phyloP scores from a whole-genome alignment of 2,113 vertebrate genomes.

The Tragelaphus imberbis region DNA sequence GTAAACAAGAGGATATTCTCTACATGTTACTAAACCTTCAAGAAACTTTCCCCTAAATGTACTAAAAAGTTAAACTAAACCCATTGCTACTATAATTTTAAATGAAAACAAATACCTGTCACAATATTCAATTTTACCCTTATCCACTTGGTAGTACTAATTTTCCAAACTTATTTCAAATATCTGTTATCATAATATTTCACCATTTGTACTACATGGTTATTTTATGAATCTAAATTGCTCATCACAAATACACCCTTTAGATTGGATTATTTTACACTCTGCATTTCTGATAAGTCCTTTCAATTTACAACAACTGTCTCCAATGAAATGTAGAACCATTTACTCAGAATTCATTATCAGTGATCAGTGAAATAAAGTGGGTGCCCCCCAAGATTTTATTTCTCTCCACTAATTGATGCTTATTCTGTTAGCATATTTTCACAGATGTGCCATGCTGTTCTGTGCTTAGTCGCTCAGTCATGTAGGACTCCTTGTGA shows the following conservation, averaged over 20 bases:
- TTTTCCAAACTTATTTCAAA: constrained; percentile 26
- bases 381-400: not conserved
- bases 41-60: not conserved
- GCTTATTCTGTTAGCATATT: not conserved
- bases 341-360: constrained; percentile 25
- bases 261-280: not conserved
- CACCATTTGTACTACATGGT: not conserved
- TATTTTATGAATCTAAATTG: constrained; percentile 23
- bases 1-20: not conserved
- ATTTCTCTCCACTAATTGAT: not conserved
- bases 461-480: not conserved
- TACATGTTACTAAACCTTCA: not conserved
- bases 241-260: not conserved
- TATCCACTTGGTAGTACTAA: not conserved
- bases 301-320: not conserved
- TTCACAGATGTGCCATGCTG: not conserved
- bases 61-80: not conserved
- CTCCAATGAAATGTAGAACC: not conserved
- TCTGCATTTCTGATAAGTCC: not conserved
- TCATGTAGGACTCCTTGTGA: not conserved
- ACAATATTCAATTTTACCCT: not conserved
- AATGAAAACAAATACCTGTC: not conserved
- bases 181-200: not conserved
- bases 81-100: not conserved
- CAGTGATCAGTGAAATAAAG: not conserved